Evolutionary conservation across 2,888 invertebrate genomes (phyloP).

Genomic region (Pemphredon lugubris): DNA sequence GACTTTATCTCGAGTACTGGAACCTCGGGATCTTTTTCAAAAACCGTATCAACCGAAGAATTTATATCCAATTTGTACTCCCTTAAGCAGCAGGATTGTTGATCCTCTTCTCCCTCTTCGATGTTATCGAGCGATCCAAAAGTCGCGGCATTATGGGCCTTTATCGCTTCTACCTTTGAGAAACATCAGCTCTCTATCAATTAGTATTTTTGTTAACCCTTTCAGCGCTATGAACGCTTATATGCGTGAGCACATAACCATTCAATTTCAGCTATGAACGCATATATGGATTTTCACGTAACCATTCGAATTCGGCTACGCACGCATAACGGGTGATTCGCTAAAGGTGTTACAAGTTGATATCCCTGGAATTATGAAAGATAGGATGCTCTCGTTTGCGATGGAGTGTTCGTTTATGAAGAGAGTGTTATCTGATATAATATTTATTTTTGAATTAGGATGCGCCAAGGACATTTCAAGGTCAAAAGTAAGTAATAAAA

Average conservation of each 20-base stretch:
- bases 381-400: too few relatives aligned
- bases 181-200: too few relatives aligned
- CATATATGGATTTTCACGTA: too few relatives aligned
- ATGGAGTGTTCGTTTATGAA: too few relatives aligned
- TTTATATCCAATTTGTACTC: constrained; percentile 62
- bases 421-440: too few relatives aligned
- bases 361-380: too few relatives aligned
- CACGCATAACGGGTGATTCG: neutral
- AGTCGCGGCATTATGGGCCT: constrained; percentile 56
- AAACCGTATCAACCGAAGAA: constrained; percentile 64
- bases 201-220: too few relatives aligned
- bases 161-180: constrained; percentile 53
- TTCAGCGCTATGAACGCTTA: too few relatives aligned
- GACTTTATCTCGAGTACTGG: constrained; percentile 58
- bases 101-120: constrained; percentile 73
- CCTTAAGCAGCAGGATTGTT: constrained; percentile 10
- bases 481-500: too few relatives aligned
- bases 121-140: constrained; percentile 76
- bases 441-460: neutral
- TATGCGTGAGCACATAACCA: neutral
- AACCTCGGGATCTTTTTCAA: constrained; percentile 60
- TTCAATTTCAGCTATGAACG: neutral
- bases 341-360: too few relatives aligned
- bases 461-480: too few relatives aligned
- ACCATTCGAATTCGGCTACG: neutral